Evolutionary conservation across 1,140 invertebrate species (phyloP), one percentile per base, ranked within the genome.

Genomic region (Drosophila cardini): DNA sequence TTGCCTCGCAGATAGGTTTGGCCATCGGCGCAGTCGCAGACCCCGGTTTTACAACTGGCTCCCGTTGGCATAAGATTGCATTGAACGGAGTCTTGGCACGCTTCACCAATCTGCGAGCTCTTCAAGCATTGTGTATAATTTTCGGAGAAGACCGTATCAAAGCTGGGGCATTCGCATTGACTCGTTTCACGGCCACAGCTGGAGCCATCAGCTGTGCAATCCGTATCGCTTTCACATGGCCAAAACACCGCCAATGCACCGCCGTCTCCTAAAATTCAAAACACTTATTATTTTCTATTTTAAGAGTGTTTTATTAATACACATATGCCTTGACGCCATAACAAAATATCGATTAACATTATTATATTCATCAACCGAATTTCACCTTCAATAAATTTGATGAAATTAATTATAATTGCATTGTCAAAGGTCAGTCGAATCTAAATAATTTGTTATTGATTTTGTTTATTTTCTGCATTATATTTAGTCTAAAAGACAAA

Each of bases 11-110:
- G 60, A 84, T 92, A 92, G 75, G 72, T 87, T 64, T 91, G 76
- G 78, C 90, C 91, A 86, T 92, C 89, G 78, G 76, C 90, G 90
- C 87, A 91, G 83, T 86, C 91, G 86, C 86, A 91, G 83, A 91
- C 90, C 89, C 91, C 91, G 67, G 86, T 79, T 81, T 91, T 92
- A 91, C 91, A 92, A 68, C 80, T 83, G 79, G 90, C 89, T 90
- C 91, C 91, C 68, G 91, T 89, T 90, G 91, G 91, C 91, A 92
- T 92, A 92, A 91, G 90, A 91, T 90, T 91, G 78, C 90, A 92
- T 83, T 92, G 91, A 85, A 82, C 82, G 48, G 73, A 76, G 40
- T 91, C 89, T 70, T 89, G 78, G 80, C 91, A 92, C 80, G 61
- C 46, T 64, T 92, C 91, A 79, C 91, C 91, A 91, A 91, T 70